Percentiles rank a stretch among this genome's conserved stretches.
These are phyloP conservation scores for Eubasilissa regina DNA, from an alignment of 1,140 invertebrate species.

Conservation along the genomic window DNA sequence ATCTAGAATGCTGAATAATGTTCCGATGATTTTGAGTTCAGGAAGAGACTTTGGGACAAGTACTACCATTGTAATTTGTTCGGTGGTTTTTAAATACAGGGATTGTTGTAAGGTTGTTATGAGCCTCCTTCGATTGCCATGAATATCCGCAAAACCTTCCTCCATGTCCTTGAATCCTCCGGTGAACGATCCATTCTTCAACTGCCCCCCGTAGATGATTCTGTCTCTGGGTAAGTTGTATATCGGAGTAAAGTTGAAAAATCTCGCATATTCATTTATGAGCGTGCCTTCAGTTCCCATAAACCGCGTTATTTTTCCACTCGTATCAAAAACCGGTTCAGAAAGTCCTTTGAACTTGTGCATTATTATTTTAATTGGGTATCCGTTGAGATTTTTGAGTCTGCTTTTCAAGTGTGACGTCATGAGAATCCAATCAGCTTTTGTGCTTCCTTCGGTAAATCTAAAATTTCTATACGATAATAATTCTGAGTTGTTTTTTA, in stretches of 20 bases:
- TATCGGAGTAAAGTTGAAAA: conserved; percentile 52
- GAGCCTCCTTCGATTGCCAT: conserved; percentile 47
- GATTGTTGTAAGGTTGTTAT: conserved; percentile 11
- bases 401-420: not conserved
- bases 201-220: conserved; percentile 17
- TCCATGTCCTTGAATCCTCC: conserved; percentile 34
- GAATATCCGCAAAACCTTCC: conserved; percentile 44
- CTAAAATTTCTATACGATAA: not conserved
- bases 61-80: conserved; percentile 43
- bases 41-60: conserved; percentile 36
- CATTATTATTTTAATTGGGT: conserved; percentile 50
- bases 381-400: conserved; percentile 41
- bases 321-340: conserved; percentile 32
- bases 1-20: conserved; percentile 22
- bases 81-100: conserved; percentile 36
- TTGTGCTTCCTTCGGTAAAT: conserved; percentile 4
- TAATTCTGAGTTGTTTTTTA: not conserved
- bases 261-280: conserved; percentile 44
- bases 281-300: conserved; percentile 40
- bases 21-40: conserved; percentile 30
- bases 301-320: conserved; percentile 37
- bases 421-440: conserved; percentile 9
- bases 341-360: conserved; percentile 42
- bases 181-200: conserved; percentile 22
- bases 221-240: conserved; percentile 40